These are phyloP conservation scores for Pelmatolapia mariae DNA, from an alignment of 2,113 vertebrate species.

Conservation along the genomic window DNA sequence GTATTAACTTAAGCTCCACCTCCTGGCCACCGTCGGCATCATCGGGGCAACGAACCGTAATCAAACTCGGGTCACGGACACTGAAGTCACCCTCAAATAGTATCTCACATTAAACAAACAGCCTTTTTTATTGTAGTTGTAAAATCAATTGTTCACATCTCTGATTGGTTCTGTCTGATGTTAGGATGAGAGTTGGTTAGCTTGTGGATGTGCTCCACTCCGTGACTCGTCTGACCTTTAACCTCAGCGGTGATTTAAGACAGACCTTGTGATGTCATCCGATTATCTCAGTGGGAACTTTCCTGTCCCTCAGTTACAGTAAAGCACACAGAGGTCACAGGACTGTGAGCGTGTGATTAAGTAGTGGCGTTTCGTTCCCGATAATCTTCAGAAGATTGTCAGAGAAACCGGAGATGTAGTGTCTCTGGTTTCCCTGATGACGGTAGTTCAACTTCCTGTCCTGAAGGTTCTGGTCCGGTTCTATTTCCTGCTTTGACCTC, in stretches of 20 bases:
- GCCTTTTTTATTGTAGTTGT: background rate
- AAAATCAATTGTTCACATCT: background rate
- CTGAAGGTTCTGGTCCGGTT: background rate
- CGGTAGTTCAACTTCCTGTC: background rate
- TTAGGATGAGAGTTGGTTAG: background rate
- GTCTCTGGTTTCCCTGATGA: background rate
- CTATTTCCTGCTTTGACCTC: background rate
- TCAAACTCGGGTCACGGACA: background rate
- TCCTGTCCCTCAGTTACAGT: background rate
- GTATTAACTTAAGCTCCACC: background rate
- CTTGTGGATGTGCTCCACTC: background rate
- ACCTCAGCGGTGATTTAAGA: background rate
- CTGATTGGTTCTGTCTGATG: background rate
- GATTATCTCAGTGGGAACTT: background rate
- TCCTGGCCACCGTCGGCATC: background rate
- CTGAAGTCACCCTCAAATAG: background rate
- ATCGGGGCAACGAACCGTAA: background rate
- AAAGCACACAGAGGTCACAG: background rate
- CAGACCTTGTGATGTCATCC: background rate
- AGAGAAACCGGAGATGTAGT: background rate
- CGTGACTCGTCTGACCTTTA: background rate
- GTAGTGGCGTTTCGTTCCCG: background rate
- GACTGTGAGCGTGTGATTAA: background rate
- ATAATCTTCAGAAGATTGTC: background rate
- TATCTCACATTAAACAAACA: background rate